These are phyloP conservation scores for Drosophila algonquin DNA, from an alignment of 2,888 invertebrate species.

Conservation along the genomic window DNA sequence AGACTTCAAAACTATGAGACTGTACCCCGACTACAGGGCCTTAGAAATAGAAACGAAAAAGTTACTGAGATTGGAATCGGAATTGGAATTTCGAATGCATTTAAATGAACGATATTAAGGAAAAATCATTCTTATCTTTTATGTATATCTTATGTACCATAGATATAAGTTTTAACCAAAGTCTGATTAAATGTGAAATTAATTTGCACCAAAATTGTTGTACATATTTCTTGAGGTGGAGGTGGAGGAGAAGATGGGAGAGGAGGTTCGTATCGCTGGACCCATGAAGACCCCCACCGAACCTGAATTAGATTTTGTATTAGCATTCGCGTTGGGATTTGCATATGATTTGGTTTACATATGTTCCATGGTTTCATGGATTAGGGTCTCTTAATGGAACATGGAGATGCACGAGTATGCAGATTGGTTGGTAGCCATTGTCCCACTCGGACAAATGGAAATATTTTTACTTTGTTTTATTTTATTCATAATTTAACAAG, in stretches of 20 bases:
- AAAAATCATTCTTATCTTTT: background rate
- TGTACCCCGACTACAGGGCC: background rate
- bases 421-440: conserved; percentile 4
- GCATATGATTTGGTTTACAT: conserved; percentile 32
- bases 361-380: conserved; percentile 19
- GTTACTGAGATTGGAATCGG: background rate
- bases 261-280: too few relatives aligned
- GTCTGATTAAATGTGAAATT: conserved; percentile 11
- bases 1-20: background rate
- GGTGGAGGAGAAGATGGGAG: too few relatives aligned
- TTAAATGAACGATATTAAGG: background rate
- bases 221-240: background rate
- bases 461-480: conserved; percentile 23
- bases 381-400: conserved; percentile 20
- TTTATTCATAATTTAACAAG: conserved; percentile 60
- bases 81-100: background rate
- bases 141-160: background rate
- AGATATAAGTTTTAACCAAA: conserved; percentile 1
- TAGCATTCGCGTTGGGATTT: conserved; percentile 46
- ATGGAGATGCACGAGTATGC: conserved; percentile 1
- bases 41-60: background rate
- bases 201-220: background rate
- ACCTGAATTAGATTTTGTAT: conserved; percentile 20
- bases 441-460: conserved; percentile 24
- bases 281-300: too few relatives aligned